A percentile compares a stretch with the other conserved stretches of the same genome.
Evolutionary conservation across 2,888 invertebrate species (phyloP).

Genomic region (Ptychoptera albimana): DNA sequence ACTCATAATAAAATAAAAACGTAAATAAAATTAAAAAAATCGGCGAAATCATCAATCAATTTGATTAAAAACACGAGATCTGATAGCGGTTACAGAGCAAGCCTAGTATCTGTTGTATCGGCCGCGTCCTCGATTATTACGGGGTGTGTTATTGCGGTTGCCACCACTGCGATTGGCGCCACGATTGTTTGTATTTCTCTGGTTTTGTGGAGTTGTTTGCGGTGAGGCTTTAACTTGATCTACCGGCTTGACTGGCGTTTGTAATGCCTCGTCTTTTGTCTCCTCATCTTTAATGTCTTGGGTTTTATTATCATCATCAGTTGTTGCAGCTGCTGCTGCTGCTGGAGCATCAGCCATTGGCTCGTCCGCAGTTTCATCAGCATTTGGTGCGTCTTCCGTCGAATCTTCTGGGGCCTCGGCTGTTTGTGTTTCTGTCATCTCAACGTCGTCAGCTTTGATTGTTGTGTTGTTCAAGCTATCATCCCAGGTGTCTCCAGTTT

Average conservation of each 20-base stretch:
- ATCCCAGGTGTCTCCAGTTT: too few species aligned
- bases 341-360: conserved; percentile 14
- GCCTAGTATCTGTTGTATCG: conserved; percentile 27
- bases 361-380: conserved; percentile 15
- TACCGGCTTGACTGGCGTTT: conserved; percentile 31
- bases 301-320: conserved; percentile 22
- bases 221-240: conserved; percentile 32
- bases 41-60: neutral
- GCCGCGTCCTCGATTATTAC: conserved; percentile 20
- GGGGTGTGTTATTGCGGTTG: conserved; percentile 7
- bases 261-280: conserved; percentile 20
- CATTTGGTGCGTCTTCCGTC: conserved; percentile 15
- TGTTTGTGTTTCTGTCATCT: conserved; percentile 15
- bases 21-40: neutral
- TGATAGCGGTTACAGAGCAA: neutral
- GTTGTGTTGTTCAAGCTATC: neutral
- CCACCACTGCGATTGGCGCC: conserved; percentile 16
- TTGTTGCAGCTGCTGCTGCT: conserved; percentile 14
- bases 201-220: neutral
- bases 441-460: conserved; percentile 8
- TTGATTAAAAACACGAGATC: neutral
- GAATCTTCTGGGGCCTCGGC: conserved; percentile 19
- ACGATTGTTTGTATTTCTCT: conserved; percentile 1
- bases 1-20: neutral
- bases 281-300: conserved; percentile 5